Evolutionary conservation across 2,888 invertebrate species (phyloP).

Genomic region (Euproctis similis): DNA sequence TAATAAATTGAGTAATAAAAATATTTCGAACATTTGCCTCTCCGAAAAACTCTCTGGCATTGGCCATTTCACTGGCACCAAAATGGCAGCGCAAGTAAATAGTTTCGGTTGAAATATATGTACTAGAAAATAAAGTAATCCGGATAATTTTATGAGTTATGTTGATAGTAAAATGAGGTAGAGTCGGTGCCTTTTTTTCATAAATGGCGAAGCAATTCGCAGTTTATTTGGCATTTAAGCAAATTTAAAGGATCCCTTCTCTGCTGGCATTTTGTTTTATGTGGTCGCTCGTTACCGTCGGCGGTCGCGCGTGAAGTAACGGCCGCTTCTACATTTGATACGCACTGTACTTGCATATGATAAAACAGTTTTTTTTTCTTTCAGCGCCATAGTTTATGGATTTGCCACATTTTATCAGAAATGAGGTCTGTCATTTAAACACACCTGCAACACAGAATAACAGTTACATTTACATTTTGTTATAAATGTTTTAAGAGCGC

Average conservation of each 20-base stretch:
- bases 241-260: slow-evolving; percentile 67
- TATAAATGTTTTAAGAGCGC: too few relatives aligned
- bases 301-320: slow-evolving; percentile 73
- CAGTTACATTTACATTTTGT: background rate
- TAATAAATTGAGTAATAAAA: slow-evolving; percentile 6
- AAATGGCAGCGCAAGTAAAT: too few relatives aligned
- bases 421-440: too few relatives aligned
- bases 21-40: slow-evolving; percentile 3
- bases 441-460: too few relatives aligned
- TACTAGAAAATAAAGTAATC: slow-evolving; percentile 11
- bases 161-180: slow-evolving; percentile 20
- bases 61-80: background rate
- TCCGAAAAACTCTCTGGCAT: slow-evolving; percentile 2
- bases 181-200: slow-evolving; percentile 47
- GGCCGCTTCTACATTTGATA: slow-evolving; percentile 41
- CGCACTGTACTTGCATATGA: slow-evolving; percentile 29
- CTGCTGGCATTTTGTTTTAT: slow-evolving; percentile 74
- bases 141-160: slow-evolving; percentile 19
- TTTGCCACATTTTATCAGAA: too few relatives aligned
- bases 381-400: too few relatives aligned
- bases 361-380: too few relatives aligned
- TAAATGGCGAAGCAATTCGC: slow-evolving; percentile 70
- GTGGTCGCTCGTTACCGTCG: slow-evolving; percentile 70
- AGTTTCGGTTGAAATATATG: background rate
- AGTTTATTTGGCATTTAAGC: slow-evolving; percentile 74